Evolutionary conservation across 2,797 vertebrate species (phyloP), one percentile per base, ranked within the genome.

Genomic region (Rhyacichthys aspro): DNA sequence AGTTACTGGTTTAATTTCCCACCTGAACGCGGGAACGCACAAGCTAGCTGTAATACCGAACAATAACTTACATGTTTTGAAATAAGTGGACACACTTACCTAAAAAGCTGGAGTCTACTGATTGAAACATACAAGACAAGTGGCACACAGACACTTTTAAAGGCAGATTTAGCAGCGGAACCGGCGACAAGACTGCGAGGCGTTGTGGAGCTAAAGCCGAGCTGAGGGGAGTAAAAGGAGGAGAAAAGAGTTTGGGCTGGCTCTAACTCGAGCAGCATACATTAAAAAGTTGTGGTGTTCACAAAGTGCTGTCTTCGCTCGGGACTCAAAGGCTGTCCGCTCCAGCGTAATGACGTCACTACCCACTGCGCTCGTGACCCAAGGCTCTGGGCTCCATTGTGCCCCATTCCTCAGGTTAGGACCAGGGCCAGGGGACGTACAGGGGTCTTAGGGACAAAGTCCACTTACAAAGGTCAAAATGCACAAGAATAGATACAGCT

Each of bases 281-380:
- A 79, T 81, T 81, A 81, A 87, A 89, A 88, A 80, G 4, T 90
- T 88, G 68, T 45, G 67, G 44, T 64, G 65, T 61, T 77, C 67
- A 2, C 44, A 56, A 72, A 82, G 50, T 73, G 59, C 55, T 28
- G 68, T 34, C 50, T n/a, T n/a, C n/a, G n/a, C n/a, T 70, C 70
- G 18, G 56, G 67, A 73, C 76, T 76, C 79, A 66, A 53, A 52
- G 42, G 70, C 71, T 63, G 67, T 36, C 86, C 78, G 79, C 78
- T 85, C 79, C 69, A 76, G 82, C 65, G 71, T 49, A 70, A 82
- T 90, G 88, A 89, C 87, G 89, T 91, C 88, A 91, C n/a, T n/a
- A n/a, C n/a, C n/a, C n/a, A 10, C 18, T 17, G 75, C 82, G 80
- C 83, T 73, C 82, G 83, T 82, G 86, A 86, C 80, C 79, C 71